phyloP scores from a whole-genome alignment of 2,888 invertebrate species.

The Luffia ferchaultella region DNA sequence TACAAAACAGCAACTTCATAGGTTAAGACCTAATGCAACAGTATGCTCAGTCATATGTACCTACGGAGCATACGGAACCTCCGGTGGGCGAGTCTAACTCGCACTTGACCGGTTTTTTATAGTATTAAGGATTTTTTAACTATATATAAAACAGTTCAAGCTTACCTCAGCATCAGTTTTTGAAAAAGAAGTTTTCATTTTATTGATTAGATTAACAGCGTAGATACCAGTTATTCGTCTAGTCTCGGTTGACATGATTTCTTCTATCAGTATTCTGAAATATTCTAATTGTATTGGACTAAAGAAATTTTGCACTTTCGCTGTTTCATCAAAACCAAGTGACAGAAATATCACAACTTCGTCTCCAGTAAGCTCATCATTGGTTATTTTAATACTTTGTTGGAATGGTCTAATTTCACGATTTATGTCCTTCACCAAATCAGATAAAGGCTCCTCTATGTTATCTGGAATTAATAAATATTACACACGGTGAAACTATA shows the following conservation, averaged over 20 bases:
- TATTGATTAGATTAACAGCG: slow-evolving; percentile 44
- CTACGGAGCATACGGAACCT: too few species aligned
- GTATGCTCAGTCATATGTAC: too few species aligned
- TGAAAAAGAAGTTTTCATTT: slow-evolving; percentile 37
- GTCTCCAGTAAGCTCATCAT: slow-evolving; percentile 41
- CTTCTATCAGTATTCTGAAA: slow-evolving; percentile 42
- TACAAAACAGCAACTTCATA: too few species aligned
- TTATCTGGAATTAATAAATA: slow-evolving; percentile 23
- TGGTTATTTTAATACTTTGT: slow-evolving; percentile 41
- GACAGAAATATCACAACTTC: slow-evolving; percentile 42
- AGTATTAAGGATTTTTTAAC: too few species aligned
- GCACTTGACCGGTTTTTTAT: too few species aligned
- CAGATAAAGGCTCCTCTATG: slow-evolving; percentile 20
- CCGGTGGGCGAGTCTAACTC: too few species aligned
- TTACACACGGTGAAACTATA: not conserved
- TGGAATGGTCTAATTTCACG: slow-evolving; percentile 36
- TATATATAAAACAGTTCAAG: too few species aligned
- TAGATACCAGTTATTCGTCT: slow-evolving; percentile 41
- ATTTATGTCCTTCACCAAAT: slow-evolving; percentile 40
- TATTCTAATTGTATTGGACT: slow-evolving; percentile 41
- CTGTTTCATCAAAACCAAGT: slow-evolving; percentile 40
- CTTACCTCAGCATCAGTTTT: slow-evolving; percentile 49
- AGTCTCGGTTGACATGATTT: slow-evolving; percentile 44
- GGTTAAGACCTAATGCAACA: too few species aligned
- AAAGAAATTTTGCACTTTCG: slow-evolving; percentile 46